Conservation (phyloP, 2,888 invertebrate genomes). For the Hemistola chrysoprasaria region DNA sequence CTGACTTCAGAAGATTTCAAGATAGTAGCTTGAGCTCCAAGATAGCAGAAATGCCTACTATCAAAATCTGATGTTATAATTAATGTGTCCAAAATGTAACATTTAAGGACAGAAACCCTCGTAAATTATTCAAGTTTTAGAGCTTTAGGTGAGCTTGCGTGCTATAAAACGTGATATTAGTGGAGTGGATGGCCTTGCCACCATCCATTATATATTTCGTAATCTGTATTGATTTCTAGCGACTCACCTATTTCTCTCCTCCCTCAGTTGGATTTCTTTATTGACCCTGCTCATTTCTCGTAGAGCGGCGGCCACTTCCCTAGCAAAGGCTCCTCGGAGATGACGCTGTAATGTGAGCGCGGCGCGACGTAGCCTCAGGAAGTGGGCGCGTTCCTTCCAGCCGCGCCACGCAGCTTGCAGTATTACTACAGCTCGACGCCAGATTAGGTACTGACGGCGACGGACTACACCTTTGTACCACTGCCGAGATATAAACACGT, state of each 20-base stretch:
- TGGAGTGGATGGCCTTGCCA: no score
- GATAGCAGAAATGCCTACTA: no score
- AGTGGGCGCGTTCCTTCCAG: conserved; percentile 91
- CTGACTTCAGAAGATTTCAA: no score
- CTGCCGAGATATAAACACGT: conserved; percentile 37
- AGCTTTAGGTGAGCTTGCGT: no score
- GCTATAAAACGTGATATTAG: no score
- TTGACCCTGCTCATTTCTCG: conserved; percentile 93
- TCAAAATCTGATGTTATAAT: no score
- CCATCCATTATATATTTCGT: no score
- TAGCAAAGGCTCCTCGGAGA: conserved; percentile 93
- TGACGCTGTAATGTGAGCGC: conserved; percentile 93
- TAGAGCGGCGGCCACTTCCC: conserved; percentile 93
- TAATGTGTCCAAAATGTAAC: no score
- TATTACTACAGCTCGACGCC: conserved; percentile 85
- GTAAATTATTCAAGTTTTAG: no score
- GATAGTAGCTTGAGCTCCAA: no score
- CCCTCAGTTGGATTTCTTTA: conserved; percentile 91
- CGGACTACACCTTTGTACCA: conserved; percentile 86
- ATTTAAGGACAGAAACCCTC: no score
- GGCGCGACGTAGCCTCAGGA: conserved; percentile 90
- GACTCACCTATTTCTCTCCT: conserved; percentile 76
- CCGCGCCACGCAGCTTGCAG: conserved; percentile 93
- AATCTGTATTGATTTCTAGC: no score
- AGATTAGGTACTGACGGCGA: conserved; percentile 85